These are phyloP conservation scores for Empidonax alnorum DNA, from an alignment of 2,113 vertebrate genomes.

Conservation along the genomic window DNA sequence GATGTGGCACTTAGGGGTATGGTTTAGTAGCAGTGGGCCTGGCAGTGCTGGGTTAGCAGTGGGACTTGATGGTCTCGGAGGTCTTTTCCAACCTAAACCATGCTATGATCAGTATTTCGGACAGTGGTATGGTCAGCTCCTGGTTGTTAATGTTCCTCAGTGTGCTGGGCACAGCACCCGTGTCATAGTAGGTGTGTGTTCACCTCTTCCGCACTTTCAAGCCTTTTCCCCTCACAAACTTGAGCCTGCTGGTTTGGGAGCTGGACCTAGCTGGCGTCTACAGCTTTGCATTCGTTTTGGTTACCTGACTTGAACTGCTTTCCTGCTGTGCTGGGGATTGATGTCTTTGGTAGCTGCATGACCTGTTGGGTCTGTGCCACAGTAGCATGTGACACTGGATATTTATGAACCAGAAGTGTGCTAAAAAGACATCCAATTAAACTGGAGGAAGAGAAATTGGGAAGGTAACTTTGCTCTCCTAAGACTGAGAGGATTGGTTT, in stretches of 20 bases:
- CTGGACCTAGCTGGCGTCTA: not conserved
- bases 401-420: not conserved
- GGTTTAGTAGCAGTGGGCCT: not conserved
- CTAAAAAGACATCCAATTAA: not conserved
- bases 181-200: not conserved
- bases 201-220: fast-evolving
- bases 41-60: not conserved
- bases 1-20: not conserved
- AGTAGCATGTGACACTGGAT: not conserved
- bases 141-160: not conserved
- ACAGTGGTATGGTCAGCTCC: fast-evolving
- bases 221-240: not conserved
- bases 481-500: not conserved
- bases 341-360: not conserved
- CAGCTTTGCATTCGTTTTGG: not conserved
- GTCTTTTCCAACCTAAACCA: not conserved
- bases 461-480: not conserved
- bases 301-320: not conserved
- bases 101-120: not conserved
- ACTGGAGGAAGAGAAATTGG: not conserved
- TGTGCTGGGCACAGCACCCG: fast-evolving
- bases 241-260: not conserved
- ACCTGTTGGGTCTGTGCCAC: not conserved
- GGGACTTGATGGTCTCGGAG: not conserved
- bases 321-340: not conserved